Evolutionary conservation across 2,888 invertebrate species (phyloP).

Genomic region (Tuberolachnus salignus): DNA sequence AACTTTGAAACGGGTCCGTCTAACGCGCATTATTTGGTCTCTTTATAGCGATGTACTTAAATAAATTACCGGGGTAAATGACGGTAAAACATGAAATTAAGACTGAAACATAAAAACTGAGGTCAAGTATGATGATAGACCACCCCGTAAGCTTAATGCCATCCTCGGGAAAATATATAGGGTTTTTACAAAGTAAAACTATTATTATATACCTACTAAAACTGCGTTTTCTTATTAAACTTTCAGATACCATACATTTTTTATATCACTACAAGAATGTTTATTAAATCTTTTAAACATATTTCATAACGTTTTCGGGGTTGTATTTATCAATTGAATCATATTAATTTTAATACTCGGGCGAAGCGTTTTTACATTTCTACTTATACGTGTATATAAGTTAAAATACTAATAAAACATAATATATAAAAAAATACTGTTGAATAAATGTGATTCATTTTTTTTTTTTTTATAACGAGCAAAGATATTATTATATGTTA

Average conservation of each 20-base stretch:
- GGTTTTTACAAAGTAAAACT: neutral
- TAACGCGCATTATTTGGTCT: constrained; percentile 32
- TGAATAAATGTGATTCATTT: no score
- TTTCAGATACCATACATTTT: no score
- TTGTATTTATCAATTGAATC: no score
- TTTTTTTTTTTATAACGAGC: no score
- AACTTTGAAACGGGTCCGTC: constrained; percentile 47
- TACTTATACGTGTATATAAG: no score
- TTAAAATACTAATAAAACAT: no score
- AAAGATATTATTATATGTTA: no score
- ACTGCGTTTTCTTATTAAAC: neutral
- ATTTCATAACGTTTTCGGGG: neutral
- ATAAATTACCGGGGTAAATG: constrained; percentile 41
- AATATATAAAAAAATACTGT: no score
- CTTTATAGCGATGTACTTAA: constrained; percentile 34
- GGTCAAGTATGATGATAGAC: constrained; percentile 19
- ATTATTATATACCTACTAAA: neutral
- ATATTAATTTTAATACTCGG: no score
- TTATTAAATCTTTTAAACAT: neutral
- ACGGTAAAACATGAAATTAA: constrained; percentile 30
- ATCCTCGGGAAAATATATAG: neutral
- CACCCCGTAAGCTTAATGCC: neutral
- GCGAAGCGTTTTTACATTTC: no score
- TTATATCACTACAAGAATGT: neutral
- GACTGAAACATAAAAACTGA: neutral